Evolutionary conservation across 2,113 vertebrate species (phyloP), one percentile per base, ranked within the genome.

Genomic region (Sebastes fasciatus): DNA sequence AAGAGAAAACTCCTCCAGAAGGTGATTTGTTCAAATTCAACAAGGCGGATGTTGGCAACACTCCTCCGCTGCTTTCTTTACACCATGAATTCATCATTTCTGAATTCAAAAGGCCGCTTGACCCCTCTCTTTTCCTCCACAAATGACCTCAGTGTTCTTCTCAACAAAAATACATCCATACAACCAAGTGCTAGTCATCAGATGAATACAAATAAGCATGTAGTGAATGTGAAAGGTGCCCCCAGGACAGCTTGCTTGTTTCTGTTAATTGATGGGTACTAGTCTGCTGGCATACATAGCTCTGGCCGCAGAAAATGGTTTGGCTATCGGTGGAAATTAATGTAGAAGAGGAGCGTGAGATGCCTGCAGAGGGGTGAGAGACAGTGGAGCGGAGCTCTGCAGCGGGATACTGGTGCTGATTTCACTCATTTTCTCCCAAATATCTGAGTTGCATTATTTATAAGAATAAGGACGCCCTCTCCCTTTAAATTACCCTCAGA

Each of bases 21-120:
- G 67, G 49, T 11, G 65, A 79, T 88, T 80, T 67, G 69, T 80
- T 74, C 5, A 73, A 40, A 78, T 66, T 74, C 19, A 73, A 64
- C 51, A 5, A 80, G 54, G 17, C 7, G 0, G 68, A 75, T 51
- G 61, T 17, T 74, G 73, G 68, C 42, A 51, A 55, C 76, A 76
- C 10, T 51, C 57, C 61, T 46, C 9, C 4, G 2, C 55, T 67
- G 74, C 23, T 72, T 77, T 72, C 13, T 80, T 43, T 85, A 54
- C 76, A 69, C 11, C n/a, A 48, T 9, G 0, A 87, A 87, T 90
- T 83, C 48, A 85, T 89, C 63, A 72, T 81, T 80, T 86, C 58
- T 65, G 45, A 82, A 60, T 21, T 55, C 11, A 48, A 49, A 82
- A 77, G 14, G 42, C 11, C 3, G 11, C 11, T 8, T 82, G 68